Conservation (phyloP, 2,797 vertebrate genomes). For the Chanos chanos region DNA sequence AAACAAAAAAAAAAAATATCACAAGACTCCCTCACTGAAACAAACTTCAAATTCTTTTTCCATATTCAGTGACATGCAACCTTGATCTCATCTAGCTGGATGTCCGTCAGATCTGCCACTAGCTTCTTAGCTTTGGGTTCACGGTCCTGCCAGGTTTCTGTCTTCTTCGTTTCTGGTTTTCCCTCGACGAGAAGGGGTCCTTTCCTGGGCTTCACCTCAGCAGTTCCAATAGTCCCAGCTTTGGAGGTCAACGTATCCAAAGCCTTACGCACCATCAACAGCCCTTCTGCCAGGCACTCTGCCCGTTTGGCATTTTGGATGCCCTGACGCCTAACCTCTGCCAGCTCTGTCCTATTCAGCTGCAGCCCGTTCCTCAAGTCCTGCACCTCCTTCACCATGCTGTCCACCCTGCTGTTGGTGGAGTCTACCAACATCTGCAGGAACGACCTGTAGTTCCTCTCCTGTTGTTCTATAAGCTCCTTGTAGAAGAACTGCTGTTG, state of each 20-base stretch:
- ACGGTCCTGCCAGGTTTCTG: constrained; percentile 16
- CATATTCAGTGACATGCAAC: constrained; percentile 50
- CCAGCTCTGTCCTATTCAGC: constrained; percentile 55
- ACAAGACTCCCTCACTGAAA: neutral
- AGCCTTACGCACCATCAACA: constrained; percentile 57
- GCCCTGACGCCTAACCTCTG: constrained; percentile 56
- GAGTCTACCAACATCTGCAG: constrained; percentile 69
- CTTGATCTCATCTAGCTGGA: constrained; percentile 65
- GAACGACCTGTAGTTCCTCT: constrained; percentile 66
- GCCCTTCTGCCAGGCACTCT: constrained; percentile 60
- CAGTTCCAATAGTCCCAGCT: neutral
- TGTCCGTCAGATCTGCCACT: constrained; percentile 69
- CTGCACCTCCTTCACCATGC: constrained; percentile 66
- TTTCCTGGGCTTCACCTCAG: constrained; percentile 22
- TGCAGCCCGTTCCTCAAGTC: constrained; percentile 62
- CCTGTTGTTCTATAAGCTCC: constrained; percentile 70
- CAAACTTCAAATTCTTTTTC: neutral
- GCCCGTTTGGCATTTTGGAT: constrained; percentile 54
- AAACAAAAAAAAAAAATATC: neutral
- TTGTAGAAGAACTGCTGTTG: constrained; percentile 68
- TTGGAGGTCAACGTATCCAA: constrained; percentile 56
- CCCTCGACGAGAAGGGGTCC: constrained; percentile 24
- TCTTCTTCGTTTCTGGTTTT: constrained; percentile 28
- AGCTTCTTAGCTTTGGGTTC: constrained; percentile 67
- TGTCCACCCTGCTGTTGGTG: constrained; percentile 60